Conservation (phyloP, 2,113 vertebrate species). For the Dromaius novaehollandiae region DNA sequence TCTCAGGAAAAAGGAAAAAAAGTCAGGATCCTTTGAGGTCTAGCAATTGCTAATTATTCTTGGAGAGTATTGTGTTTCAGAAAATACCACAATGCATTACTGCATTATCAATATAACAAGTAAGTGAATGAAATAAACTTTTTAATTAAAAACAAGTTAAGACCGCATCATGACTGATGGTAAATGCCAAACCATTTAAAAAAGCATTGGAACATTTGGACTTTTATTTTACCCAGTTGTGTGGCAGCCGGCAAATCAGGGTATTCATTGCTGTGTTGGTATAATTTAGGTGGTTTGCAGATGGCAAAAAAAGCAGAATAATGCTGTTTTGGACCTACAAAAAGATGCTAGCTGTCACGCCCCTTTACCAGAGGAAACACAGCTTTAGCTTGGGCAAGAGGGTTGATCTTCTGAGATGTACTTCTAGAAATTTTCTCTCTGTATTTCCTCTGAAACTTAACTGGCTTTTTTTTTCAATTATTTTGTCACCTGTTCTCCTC, state of each 20-base stretch:
- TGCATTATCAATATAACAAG: background rate
- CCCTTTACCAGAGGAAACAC: accelerated
- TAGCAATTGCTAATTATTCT: background rate
- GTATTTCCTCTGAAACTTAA: background rate
- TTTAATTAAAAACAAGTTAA: background rate
- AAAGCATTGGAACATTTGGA: background rate
- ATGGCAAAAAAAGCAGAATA: background rate
- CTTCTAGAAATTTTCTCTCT: background rate
- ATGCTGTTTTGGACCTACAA: background rate
- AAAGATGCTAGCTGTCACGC: background rate
- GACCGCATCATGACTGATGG: background rate
- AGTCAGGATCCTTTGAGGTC: background rate
- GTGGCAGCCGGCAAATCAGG: background rate
- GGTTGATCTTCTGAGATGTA: background rate
- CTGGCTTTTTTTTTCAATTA: background rate
- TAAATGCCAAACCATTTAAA: background rate
- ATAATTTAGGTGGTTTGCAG: background rate
- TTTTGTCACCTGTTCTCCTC: background rate
- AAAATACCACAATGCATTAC: background rate
- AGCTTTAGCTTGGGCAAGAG: background rate
- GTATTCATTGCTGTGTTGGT: background rate
- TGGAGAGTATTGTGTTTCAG: background rate
- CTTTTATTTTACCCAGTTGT: background rate
- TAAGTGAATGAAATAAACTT: background rate
- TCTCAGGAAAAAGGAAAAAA: background rate